phyloP scores from a whole-genome alignment of 2,113 vertebrate genomes.

The Amphiprion percula region DNA sequence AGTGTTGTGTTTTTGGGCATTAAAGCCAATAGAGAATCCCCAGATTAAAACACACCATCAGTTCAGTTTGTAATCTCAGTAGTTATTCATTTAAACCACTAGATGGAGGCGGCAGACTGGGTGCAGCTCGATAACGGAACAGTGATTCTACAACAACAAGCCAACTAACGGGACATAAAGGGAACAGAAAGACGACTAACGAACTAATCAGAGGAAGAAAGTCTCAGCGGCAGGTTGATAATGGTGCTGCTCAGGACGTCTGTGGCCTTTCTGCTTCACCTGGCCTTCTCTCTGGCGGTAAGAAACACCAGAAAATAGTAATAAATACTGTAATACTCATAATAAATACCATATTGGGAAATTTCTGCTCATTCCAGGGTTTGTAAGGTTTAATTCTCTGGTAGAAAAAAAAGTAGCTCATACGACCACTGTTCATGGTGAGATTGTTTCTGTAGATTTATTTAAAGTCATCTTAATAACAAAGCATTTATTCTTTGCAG shows the following conservation, averaged over 20 bases:
- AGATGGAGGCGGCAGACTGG: slow-evolving; percentile 23
- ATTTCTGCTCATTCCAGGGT: background rate
- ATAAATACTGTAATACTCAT: too few species aligned
- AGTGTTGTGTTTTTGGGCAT: too few species aligned
- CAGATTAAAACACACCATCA: too few species aligned
- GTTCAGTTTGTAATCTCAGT: background rate
- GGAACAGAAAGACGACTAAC: too few species aligned
- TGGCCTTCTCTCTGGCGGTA: slow-evolving; percentile 58
- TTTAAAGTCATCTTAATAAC: too few species aligned
- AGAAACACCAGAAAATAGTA: slow-evolving; percentile 8
- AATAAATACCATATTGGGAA: rapidly evolving
- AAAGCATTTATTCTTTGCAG: too few species aligned
- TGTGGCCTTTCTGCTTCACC: slow-evolving; percentile 55
- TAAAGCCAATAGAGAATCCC: too few species aligned
- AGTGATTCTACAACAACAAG: background rate
- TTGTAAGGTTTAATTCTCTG: background rate
- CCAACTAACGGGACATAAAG: background rate
- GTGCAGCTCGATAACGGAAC: background rate
- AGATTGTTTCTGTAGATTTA: too few species aligned
- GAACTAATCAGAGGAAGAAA: background rate
- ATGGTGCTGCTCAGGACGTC: slow-evolving; percentile 43
- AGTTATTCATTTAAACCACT: slow-evolving; percentile 7
- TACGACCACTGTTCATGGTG: too few species aligned
- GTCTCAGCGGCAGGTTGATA: background rate
- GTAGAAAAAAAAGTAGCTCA: too few species aligned